phyloP scores from a whole-genome alignment of 2,113 vertebrate genomes.

The Muntiacus reevesi region DNA sequence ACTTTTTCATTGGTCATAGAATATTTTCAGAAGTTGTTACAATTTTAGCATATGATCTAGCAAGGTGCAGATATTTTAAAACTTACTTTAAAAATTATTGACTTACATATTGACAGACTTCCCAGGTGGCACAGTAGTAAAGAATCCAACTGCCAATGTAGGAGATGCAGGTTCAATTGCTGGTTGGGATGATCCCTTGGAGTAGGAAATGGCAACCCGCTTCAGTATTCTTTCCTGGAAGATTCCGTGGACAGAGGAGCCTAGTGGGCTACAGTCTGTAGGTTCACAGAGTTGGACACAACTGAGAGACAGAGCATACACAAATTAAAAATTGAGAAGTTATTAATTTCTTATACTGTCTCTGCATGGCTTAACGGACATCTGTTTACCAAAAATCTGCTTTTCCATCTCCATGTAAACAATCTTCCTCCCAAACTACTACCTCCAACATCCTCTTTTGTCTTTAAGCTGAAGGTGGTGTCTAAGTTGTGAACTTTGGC shows the following conservation, averaged over 20 bases:
- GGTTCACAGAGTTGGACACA: not conserved
- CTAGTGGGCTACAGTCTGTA: not conserved
- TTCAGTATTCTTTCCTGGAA: not conserved
- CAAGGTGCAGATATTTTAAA: not conserved
- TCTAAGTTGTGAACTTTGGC: not conserved
- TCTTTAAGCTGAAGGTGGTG: not conserved
- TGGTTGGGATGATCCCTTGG: not conserved
- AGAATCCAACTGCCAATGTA: not conserved
- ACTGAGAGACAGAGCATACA: fast-evolving
- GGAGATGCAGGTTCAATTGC: not conserved
- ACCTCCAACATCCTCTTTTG: not conserved
- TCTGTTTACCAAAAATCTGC: not conserved
- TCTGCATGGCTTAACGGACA: not conserved
- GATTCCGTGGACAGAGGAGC: not conserved
- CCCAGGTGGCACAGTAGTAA: not conserved
- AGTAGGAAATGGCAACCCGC: not conserved
- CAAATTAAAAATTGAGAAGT: not conserved
- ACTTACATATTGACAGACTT: not conserved
- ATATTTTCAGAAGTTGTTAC: conserved; percentile 16
- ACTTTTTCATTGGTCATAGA: not conserved
- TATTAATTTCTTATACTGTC: not conserved
- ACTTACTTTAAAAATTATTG: not conserved
- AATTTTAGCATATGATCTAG: not conserved
- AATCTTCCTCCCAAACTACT: not conserved
- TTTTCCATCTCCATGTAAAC: not conserved